A percentile compares a stretch with the other conserved stretches of the same genome.
These are phyloP conservation scores for Drosophila limbata DNA, from an alignment of 2,888 invertebrate species.

Conservation along the genomic window DNA sequence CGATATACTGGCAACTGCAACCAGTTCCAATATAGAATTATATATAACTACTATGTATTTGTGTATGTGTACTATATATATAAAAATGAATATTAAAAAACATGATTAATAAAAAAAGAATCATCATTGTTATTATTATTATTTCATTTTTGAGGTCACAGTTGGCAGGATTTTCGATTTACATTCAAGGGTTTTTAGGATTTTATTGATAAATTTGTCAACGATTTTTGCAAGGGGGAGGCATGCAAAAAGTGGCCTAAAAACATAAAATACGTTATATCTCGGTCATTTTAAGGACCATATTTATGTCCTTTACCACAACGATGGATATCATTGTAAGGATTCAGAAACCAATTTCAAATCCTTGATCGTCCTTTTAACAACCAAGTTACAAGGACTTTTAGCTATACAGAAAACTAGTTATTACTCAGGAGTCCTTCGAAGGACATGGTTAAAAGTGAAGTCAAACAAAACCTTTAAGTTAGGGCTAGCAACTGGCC, in stretches of 20 bases:
- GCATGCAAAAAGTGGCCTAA: background rate
- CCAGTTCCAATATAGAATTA: slow-evolving; percentile 52
- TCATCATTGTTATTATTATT: background rate
- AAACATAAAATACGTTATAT: background rate
- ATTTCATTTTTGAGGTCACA: background rate
- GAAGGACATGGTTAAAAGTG: too few species aligned
- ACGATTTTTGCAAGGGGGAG: background rate
- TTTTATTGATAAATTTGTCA: background rate
- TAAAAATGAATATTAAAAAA: slow-evolving; percentile 52
- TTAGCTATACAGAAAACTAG: background rate
- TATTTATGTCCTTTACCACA: background rate
- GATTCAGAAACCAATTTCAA: background rate
- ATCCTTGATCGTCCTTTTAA: background rate
- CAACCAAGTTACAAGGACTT: background rate
- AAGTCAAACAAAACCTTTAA: too few species aligned
- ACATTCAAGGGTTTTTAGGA: background rate
- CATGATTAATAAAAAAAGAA: slow-evolving; percentile 33
- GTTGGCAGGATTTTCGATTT: background rate
- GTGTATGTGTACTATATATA: slow-evolving; percentile 60
- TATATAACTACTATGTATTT: slow-evolving; percentile 62
- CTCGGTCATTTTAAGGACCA: background rate
- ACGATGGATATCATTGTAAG: background rate
- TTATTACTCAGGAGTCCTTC: too few species aligned
- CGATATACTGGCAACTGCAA: slow-evolving; percentile 54
- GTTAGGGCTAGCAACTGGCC: too few species aligned